These are phyloP conservation scores for Cremastinae sp. DNA, from an alignment of 2,888 invertebrate species.

Conservation along the genomic window DNA sequence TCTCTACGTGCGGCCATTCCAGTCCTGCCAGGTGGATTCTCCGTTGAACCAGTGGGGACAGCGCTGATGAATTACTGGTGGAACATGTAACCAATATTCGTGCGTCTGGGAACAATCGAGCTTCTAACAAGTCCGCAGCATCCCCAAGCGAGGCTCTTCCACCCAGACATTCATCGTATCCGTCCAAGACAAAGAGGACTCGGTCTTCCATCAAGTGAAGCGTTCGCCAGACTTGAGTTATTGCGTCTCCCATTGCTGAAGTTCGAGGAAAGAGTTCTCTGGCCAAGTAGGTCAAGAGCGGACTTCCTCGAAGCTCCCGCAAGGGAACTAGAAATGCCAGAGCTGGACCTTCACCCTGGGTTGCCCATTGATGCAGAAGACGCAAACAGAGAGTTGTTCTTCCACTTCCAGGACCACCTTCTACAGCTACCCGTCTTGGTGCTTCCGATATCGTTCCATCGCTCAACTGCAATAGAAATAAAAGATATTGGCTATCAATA, in stretches of 20 bases:
- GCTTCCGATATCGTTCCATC: conserved; percentile 81
- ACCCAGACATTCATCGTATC: conserved; percentile 81
- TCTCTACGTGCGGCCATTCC: conserved; percentile 81
- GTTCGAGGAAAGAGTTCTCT: conserved; percentile 79
- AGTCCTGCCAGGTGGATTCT: conserved; percentile 81
- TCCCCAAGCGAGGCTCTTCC: conserved; percentile 80
- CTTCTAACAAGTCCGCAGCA: conserved; percentile 81
- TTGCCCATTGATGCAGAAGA: conserved; percentile 82
- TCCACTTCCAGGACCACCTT: conserved; percentile 82
- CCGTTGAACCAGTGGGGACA: conserved; percentile 80
- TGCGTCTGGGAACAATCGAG: conserved; percentile 82
- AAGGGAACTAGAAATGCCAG: conserved; percentile 82
- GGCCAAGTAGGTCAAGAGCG: conserved; percentile 70
- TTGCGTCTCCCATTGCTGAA: conserved; percentile 73
- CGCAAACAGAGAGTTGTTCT: conserved; percentile 81
- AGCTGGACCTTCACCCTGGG: conserved; percentile 80
- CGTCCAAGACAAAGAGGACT: conserved; percentile 82
- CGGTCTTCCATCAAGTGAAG: conserved; percentile 80
- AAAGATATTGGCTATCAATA: background rate
- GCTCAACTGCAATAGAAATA: conserved; percentile 76
- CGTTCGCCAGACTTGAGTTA: conserved; percentile 80
- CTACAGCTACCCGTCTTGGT: conserved; percentile 81
- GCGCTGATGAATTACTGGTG: conserved; percentile 76
- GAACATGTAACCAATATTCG: conserved; percentile 82
- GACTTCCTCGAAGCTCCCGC: conserved; percentile 81